Base-by-base conservation (phyloP, 2,888 invertebrate genomes). In the Lasiommata megera region DNA sequence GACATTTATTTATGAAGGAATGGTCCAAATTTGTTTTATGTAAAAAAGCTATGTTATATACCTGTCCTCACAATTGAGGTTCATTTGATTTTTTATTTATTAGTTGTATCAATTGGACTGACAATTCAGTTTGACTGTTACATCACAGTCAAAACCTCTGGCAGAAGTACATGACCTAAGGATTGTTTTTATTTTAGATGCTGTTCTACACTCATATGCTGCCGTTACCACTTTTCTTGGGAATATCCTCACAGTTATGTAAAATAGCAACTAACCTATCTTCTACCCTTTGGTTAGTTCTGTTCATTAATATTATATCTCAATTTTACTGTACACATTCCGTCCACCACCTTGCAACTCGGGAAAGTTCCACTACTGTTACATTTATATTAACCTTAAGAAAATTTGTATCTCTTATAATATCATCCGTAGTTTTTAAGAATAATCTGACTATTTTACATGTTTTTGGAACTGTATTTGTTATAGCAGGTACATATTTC, bases 351-450 rank as follows among this genome's bases (percentile, higher is more conserved):
- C 64, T 90, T 40, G 88, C 88, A 0, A 83, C 89, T 1, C 84
- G 72, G 59, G 87, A 89, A 63, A 80, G 79, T 1, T 79, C 88
- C 0, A 85, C 85, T 0, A 89, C 88, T 0, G 84, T 89, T 0
- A 84, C 88, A 12, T 87, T 88, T 66, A 83, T 90, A 65, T 60
- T 90, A 36, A 89, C 90, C 36, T 50, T 90, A 59, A 80, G 89
- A 58, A 89, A 85, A 56, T 90, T 90, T 68, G 60, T 81, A 0
- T 89, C 89, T 5, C 64, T 90, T 1, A 46, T 89, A 46, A 73
- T 89, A 66, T 89, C 90, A 0, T 76, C 86, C 0, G 3, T 88
- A 70, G 72, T 87, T 66, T 90, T 90, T 80, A 88, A 88, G 71
- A 89, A 81, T 70, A 86, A 77, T 72, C 68, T 89, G 29, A 88